phyloP scores from a whole-genome alignment of 2,797 vertebrate species.

The Ctenopoma multispine region DNA sequence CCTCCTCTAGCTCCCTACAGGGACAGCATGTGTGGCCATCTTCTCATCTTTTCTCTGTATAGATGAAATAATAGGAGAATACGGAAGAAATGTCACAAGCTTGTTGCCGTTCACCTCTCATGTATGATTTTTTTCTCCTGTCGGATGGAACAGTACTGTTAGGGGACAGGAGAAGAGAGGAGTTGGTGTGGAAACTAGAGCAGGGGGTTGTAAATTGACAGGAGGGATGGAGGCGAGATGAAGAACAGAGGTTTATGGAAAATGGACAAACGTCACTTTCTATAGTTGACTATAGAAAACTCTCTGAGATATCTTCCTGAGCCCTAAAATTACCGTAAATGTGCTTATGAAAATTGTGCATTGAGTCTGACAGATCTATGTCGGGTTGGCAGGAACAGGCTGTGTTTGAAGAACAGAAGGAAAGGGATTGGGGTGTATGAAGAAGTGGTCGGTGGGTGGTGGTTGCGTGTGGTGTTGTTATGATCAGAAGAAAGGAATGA shows the following conservation, averaged over 20 bases:
- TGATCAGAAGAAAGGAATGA: conserved; percentile 33
- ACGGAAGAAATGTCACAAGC: conserved; percentile 48
- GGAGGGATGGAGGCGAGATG: conserved; percentile 9
- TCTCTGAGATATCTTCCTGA: conserved; percentile 15
- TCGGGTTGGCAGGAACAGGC: conserved; percentile 27
- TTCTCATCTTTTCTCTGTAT: conserved; percentile 56
- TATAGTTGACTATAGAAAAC: too few species aligned
- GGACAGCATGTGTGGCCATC: conserved; percentile 61
- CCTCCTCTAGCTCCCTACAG: conserved; percentile 46
- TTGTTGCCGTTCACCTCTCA: conserved; percentile 54
- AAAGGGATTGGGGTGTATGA: conserved; percentile 37
- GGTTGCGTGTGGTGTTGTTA: conserved; percentile 35
- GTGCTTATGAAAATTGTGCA: conserved; percentile 30
- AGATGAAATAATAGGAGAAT: conserved; percentile 49
- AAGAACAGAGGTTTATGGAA: conserved; percentile 6
- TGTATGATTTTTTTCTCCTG: conserved; percentile 30
- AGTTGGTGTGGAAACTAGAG: conserved; percentile 35
- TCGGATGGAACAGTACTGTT: conserved; percentile 23
- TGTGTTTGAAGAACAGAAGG: conserved; percentile 55
- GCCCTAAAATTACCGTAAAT: conserved; percentile 16
- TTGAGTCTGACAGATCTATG: conserved; percentile 39
- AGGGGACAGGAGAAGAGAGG: neutral
- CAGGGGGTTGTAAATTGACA: conserved; percentile 20
- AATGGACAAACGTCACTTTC: conserved; percentile 5
- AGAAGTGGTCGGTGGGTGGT: conserved; percentile 43